Evolutionary conservation across 2,888 invertebrate genomes (phyloP).

Genomic region (Leptothorax acervorum): DNA sequence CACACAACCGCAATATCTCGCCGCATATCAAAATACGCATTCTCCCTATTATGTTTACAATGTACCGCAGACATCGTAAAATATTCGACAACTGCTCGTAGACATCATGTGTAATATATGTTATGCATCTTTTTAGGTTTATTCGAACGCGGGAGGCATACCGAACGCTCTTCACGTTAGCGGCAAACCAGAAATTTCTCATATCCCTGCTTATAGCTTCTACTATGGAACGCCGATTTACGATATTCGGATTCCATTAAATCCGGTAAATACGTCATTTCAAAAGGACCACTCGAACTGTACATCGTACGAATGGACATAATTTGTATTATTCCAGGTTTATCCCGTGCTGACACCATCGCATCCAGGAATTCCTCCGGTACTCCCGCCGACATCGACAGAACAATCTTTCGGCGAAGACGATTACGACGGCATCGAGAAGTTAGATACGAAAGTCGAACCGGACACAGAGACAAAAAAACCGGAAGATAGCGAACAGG

Average conservation of each 20-base stretch:
- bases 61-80: conserved; percentile 42
- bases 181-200: conserved; percentile 63
- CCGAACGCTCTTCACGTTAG: conserved; percentile 65
- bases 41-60: conserved; percentile 71
- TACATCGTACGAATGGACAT: neutral
- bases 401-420: conserved; percentile 22
- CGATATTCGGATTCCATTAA: conserved; percentile 73
- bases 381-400: conserved; percentile 57
- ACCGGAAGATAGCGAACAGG: conserved; percentile 33
- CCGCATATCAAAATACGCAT: conserved; percentile 54
- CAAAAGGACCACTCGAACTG: no score
- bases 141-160: conserved; percentile 45
- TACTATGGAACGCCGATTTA: conserved; percentile 75
- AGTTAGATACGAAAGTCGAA: conserved; percentile 76
- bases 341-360: conserved; percentile 63
- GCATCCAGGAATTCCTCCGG: conserved; percentile 58
- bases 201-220: conserved; percentile 71
- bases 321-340: conserved; percentile 46
- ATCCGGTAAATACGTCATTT: conserved; percentile 68
- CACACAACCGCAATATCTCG: conserved; percentile 54
- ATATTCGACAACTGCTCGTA: neutral
- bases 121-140: conserved; percentile 49
- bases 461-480: conserved; percentile 62
- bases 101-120: neutral
- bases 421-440: conserved; percentile 76